These are phyloP conservation scores for Sapajus apella DNA, from an alignment of 2,113 vertebrate genomes.

Conservation along the genomic window DNA sequence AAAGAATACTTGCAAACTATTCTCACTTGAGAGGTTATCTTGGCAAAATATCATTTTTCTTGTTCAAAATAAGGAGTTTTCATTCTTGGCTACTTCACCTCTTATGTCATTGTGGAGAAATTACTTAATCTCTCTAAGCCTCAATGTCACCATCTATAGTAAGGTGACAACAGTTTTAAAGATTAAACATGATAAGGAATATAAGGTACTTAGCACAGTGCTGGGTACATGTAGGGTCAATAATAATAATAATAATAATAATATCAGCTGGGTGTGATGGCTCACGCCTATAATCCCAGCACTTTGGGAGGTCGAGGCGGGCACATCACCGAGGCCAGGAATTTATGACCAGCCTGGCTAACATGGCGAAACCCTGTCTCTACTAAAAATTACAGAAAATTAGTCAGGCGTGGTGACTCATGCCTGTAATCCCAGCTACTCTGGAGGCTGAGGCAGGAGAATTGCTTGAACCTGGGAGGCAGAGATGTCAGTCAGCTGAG, in stretches of 20 bases:
- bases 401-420: too few species aligned
- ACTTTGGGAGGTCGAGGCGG: too few species aligned
- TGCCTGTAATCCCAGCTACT: too few species aligned
- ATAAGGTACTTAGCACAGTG: not conserved
- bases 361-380: too few species aligned
- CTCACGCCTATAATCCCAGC: too few species aligned
- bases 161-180: not conserved
- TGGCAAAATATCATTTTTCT: not conserved
- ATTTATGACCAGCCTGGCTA: too few species aligned
- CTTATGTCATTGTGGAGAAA: not conserved
- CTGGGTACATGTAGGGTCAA: not conserved
- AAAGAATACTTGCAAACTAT: not conserved
- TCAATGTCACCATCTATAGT: not conserved
- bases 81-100: not conserved
- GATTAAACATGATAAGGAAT: not conserved
- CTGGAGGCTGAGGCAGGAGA: too few species aligned
- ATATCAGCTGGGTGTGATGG: not conserved
- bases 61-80: not conserved
- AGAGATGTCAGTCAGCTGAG: too few species aligned
- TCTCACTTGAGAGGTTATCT: not conserved
- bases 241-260: not conserved
- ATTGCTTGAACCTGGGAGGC: too few species aligned
- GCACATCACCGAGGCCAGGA: too few species aligned
- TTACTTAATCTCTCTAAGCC: not conserved
- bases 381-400: too few species aligned